Percentiles rank a stretch among this genome's conserved stretches.
These are phyloP conservation scores for Neolamprologus sp. DNA, from an alignment of 2,113 vertebrate species.

Conservation along the genomic window DNA sequence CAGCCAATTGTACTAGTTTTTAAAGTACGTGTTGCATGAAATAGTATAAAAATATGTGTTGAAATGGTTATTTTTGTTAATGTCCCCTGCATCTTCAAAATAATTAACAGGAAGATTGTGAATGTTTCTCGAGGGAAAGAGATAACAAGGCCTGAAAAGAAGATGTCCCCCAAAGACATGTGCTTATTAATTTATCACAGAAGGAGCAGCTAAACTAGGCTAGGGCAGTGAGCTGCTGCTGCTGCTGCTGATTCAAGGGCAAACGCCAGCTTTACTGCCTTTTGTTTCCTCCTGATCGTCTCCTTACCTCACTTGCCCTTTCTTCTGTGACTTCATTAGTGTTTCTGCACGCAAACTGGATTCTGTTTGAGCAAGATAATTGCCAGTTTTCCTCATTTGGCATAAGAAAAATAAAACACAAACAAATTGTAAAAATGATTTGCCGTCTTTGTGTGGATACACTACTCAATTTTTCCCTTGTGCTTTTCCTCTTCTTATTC, in stretches of 20 bases:
- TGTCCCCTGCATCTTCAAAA: background rate
- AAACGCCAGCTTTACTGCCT: background rate
- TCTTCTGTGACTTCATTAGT: background rate
- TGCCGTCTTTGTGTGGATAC: background rate
- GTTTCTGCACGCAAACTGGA: background rate
- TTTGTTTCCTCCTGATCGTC: background rate
- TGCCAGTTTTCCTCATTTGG: background rate
- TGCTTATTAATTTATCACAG: constrained; percentile 52
- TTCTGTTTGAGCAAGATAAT: background rate
- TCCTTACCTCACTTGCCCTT: background rate
- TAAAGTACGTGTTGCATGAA: background rate
- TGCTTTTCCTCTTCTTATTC: background rate
- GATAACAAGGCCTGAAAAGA: constrained; percentile 20
- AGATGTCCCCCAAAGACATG: constrained; percentile 11
- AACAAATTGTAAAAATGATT: background rate
- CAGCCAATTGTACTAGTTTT: background rate
- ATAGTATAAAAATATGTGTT: background rate
- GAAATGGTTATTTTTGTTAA: background rate
- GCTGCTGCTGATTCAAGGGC: constrained; percentile 16
- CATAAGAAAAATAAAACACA: background rate
- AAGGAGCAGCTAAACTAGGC: constrained; percentile 24
- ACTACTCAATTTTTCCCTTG: background rate
- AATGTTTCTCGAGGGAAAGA: background rate
- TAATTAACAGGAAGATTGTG: background rate
- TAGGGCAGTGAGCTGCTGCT: background rate